Evolutionary conservation across 1,140 invertebrate genomes (phyloP).

Genomic region (Zaprionus tsacasi): DNA sequence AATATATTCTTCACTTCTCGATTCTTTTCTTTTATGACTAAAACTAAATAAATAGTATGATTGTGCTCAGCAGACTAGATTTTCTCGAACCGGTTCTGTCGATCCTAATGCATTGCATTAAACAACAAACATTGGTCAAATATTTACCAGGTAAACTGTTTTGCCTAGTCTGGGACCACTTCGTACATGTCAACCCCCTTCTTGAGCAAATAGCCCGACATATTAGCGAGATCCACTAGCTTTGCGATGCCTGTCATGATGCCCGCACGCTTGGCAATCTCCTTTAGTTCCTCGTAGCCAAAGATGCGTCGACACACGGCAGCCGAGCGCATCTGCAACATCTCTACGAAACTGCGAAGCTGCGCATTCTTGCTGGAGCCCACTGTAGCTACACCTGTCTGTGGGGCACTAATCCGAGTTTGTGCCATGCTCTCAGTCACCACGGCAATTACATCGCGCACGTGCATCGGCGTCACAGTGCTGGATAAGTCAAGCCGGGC

Average conservation of each 20-base stretch:
- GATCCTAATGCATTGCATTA: conserved; percentile 41
- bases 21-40: background rate
- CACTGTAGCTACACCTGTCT: conserved; percentile 41
- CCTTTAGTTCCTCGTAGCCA: conserved; percentile 88
- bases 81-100: background rate
- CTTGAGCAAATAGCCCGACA: conserved; percentile 93
- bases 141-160: conserved; percentile 44
- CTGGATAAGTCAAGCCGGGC: conserved; percentile 93
- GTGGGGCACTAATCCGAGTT: conserved; percentile 80
- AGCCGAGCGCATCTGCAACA: conserved; percentile 88
- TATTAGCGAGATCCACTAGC: conserved; percentile 91
- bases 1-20: too few species aligned
- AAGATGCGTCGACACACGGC: conserved; percentile 89
- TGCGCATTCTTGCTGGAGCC: conserved; percentile 89
- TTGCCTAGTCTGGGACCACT: conserved; percentile 77
- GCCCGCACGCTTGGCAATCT: conserved; percentile 89
- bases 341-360: conserved; percentile 91
- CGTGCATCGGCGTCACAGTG: conserved; percentile 91
- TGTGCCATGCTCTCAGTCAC: conserved; percentile 92
- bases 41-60: background rate
- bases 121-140: conserved; percentile 32
- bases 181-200: conserved; percentile 92
- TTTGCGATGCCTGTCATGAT: conserved; percentile 87
- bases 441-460: conserved; percentile 93
- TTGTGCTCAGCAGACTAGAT: background rate